These are phyloP conservation scores for Limonius californicus DNA, from an alignment of 1,140 invertebrate species.

Conservation along the genomic window DNA sequence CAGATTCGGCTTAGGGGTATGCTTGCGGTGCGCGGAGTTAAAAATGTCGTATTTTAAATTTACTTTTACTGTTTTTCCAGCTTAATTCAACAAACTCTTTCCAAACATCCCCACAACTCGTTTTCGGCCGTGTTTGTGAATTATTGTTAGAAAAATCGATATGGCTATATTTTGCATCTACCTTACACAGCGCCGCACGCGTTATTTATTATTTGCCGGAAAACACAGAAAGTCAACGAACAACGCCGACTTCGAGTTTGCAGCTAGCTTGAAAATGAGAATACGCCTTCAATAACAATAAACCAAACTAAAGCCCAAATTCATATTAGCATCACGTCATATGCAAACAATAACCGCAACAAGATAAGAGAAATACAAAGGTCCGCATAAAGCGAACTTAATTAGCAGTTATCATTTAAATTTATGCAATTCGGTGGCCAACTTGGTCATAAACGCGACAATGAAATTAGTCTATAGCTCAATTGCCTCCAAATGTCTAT, in stretches of 20 bases:
- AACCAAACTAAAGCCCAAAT: neutral
- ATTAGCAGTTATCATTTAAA: slow-evolving; percentile 14
- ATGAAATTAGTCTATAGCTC: slow-evolving; percentile 5
- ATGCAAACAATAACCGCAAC: slow-evolving; percentile 1
- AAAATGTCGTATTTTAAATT: neutral
- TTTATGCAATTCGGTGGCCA: slow-evolving; percentile 9
- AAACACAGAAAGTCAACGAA: too few species aligned
- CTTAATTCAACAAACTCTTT: too few species aligned
- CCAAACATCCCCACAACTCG: too few species aligned
- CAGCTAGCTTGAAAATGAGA: too few species aligned
- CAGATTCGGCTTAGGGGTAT: neutral
- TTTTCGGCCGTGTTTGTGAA: too few species aligned
- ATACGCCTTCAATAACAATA: neutral
- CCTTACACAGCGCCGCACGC: too few species aligned
- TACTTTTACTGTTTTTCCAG: neutral
- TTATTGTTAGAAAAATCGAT: too few species aligned
- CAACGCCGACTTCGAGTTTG: too few species aligned
- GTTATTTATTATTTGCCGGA: too few species aligned
- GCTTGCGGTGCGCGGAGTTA: neutral
- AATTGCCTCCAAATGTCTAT: neutral
- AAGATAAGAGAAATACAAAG: slow-evolving; percentile 9
- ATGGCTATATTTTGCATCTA: too few species aligned
- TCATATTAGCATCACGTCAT: neutral
- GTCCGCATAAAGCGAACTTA: slow-evolving; percentile 7
- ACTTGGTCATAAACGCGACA: slow-evolving; percentile 6